These are phyloP conservation scores for Tragelaphus buxtoni DNA, from an alignment of 2,113 vertebrate genomes.

Conservation along the genomic window DNA sequence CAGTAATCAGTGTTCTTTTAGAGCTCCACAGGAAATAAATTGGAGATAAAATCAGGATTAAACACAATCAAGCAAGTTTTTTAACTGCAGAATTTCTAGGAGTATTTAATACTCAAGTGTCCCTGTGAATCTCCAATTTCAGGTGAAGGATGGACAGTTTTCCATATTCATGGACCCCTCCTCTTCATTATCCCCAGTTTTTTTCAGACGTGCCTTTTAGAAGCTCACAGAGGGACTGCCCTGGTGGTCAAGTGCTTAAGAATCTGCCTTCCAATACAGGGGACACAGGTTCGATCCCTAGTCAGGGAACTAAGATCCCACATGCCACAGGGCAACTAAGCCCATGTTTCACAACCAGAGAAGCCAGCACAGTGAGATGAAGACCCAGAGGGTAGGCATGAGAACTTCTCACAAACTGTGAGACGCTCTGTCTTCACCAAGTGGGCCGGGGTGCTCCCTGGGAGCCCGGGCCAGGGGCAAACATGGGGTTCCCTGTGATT, in stretches of 20 bases:
- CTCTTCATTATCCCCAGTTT: background rate
- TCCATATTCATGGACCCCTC: background rate
- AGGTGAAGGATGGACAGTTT: background rate
- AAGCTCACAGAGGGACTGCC: background rate
- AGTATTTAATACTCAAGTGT: background rate
- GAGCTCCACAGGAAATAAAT: background rate
- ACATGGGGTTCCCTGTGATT: background rate
- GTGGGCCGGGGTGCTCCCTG: background rate
- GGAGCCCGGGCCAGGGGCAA: background rate
- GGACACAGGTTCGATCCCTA: background rate
- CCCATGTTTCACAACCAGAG: background rate
- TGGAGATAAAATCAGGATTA: background rate
- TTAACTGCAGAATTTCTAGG: background rate
- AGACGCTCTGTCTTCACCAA: background rate
- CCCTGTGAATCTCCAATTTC: background rate
- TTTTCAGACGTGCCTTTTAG: background rate
- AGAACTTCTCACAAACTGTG: background rate
- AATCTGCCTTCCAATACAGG: background rate
- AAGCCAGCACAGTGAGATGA: background rate
- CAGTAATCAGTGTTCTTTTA: background rate
- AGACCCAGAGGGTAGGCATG: background rate
- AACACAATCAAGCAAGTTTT: background rate
- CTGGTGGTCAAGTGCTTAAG: background rate
- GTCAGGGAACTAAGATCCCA: background rate
- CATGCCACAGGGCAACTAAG: background rate